A percentile compares a stretch with the other conserved stretches of the same genome.
These are phyloP conservation scores for Melanotaenia maccullochi DNA, from an alignment of 2,797 vertebrate species.

Conservation along the genomic window DNA sequence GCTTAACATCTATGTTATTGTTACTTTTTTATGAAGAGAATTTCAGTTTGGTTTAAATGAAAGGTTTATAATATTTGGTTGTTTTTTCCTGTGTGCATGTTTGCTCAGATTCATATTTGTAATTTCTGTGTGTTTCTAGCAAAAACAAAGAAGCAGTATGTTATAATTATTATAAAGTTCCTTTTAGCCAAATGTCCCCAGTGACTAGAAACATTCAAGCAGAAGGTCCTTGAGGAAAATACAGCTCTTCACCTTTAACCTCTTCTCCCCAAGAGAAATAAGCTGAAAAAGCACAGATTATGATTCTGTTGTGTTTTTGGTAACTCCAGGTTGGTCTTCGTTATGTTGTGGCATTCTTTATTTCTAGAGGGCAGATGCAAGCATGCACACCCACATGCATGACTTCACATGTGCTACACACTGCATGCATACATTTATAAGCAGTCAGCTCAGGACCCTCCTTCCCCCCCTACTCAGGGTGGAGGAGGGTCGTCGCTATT, in stretches of 20 bases:
- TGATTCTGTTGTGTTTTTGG: background rate
- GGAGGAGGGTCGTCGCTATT: slow-evolving; percentile 22
- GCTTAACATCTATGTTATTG: background rate
- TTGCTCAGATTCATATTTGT: background rate
- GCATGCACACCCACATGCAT: slow-evolving; percentile 45
- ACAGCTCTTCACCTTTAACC: slow-evolving; percentile 23
- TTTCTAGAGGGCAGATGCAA: slow-evolving; percentile 52
- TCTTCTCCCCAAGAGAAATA: background rate
- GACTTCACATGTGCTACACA: slow-evolving; percentile 52
- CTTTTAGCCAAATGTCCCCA: slow-evolving; percentile 17
- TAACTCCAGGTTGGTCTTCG: background rate
- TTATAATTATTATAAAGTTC: slow-evolving; percentile 17
- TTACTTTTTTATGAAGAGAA: background rate
- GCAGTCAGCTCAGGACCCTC: slow-evolving; percentile 24
- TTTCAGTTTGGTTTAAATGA: background rate
- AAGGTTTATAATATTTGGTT: background rate
- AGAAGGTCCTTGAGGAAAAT: slow-evolving; percentile 17
- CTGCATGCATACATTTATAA: slow-evolving; percentile 51
- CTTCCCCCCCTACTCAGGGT: slow-evolving; percentile 30
- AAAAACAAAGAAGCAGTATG: background rate
- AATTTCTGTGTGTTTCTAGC: background rate
- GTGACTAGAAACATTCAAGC: slow-evolving; percentile 7
- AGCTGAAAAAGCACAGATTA: background rate
- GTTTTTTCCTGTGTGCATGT: background rate
- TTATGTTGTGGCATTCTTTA: background rate